Percentiles rank a stretch among this genome's conserved stretches.
Evolutionary conservation across 2,797 vertebrate species (phyloP).

Genomic region (Aulostomus chinensis): DNA sequence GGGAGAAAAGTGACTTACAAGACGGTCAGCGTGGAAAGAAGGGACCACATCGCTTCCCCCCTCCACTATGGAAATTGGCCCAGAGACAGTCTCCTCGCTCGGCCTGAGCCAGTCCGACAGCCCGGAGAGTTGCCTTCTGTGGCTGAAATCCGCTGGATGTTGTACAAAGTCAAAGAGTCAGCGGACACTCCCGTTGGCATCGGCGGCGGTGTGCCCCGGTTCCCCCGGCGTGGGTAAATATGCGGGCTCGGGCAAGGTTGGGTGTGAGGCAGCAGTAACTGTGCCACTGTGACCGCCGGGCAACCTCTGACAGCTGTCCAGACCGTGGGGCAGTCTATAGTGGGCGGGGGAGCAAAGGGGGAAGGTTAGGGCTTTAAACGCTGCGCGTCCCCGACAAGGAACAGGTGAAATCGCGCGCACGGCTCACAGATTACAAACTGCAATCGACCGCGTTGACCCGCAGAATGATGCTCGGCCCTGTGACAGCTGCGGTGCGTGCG

Average conservation of each 20-base stretch:
- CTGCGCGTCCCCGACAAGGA: constrained; percentile 68
- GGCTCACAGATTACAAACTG: constrained; percentile 50
- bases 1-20: constrained; percentile 78
- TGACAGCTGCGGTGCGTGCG: constrained; percentile 39
- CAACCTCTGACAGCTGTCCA: constrained; percentile 77
- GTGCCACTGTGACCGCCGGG: constrained; percentile 77
- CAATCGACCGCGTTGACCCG: constrained; percentile 54
- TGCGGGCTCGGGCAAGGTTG: constrained; percentile 38
- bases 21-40: constrained; percentile 86
- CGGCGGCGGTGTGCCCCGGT: constrained; percentile 70
- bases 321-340: constrained; percentile 54
- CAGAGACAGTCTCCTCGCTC: constrained; percentile 77
- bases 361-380: constrained; percentile 59
- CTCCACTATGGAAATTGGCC: constrained; percentile 80
- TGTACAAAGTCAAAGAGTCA: constrained; percentile 76
- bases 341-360: constrained; percentile 58
- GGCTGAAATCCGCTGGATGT: constrained; percentile 72
- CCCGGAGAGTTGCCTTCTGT: constrained; percentile 65
- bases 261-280: constrained; percentile 51
- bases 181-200: constrained; percentile 77
- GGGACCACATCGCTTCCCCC: constrained; percentile 84
- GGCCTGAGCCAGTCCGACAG: constrained; percentile 77
- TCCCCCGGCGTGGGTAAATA: constrained; percentile 63
- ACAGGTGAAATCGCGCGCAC: constrained; percentile 83
- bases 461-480: constrained; percentile 33